Evolutionary conservation across 2,113 vertebrate genomes (phyloP).

Genomic region (Grammomys surdaster): DNA sequence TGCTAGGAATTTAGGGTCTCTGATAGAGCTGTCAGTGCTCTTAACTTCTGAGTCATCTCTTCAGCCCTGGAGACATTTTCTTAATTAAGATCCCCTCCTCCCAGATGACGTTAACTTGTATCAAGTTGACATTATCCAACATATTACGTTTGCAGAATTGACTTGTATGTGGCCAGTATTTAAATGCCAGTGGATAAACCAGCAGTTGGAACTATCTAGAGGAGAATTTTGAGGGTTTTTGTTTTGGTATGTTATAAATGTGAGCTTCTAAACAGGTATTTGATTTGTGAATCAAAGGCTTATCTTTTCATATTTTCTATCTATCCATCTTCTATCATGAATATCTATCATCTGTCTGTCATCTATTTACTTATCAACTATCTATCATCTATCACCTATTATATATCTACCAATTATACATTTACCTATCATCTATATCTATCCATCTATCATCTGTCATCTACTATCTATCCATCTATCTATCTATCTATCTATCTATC

Average conservation of each 20-base stretch:
- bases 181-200: background rate
- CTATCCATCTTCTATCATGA: no score
- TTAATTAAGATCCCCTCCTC: no score
- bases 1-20: no score
- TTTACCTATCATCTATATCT: background rate
- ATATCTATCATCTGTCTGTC: no score
- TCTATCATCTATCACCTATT: no score
- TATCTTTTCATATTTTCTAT: background rate
- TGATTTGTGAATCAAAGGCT: background rate
- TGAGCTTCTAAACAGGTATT: background rate
- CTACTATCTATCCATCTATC: background rate
- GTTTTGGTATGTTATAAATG: background rate
- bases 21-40: no score
- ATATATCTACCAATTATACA: no score
- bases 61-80: background rate
- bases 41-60: no score
- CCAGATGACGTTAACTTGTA: background rate
- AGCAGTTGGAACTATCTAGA: background rate
- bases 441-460: background rate
- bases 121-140: background rate
- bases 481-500: background rate
- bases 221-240: slow-evolving; percentile 12
- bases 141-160: background rate
- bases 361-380: no score
- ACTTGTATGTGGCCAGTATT: slow-evolving; percentile 3